Evolutionary conservation across 2,797 vertebrate genomes (phyloP).

Genomic region (Bovichtus diacanthus): DNA sequence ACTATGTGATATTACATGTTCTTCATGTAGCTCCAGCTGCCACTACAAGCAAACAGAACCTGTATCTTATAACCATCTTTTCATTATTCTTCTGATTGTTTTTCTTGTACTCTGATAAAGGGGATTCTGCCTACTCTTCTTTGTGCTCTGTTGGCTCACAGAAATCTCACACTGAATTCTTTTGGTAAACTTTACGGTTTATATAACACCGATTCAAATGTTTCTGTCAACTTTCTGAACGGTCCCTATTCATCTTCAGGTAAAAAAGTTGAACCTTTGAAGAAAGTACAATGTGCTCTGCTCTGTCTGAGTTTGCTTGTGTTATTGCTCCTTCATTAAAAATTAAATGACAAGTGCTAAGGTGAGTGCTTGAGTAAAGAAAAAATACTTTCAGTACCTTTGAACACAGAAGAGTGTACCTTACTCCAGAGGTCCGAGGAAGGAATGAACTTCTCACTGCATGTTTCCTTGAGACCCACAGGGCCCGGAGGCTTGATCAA

Average conservation of each 20-base stretch:
- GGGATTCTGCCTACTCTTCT: background rate
- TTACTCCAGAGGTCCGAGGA: conserved; percentile 6
- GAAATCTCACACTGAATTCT: background rate
- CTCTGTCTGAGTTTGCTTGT: background rate
- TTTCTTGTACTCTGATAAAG: background rate
- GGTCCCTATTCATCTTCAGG: background rate
- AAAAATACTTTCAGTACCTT: background rate
- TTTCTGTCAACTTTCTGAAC: background rate
- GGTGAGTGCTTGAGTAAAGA: conserved; percentile 8
- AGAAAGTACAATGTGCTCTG: background rate
- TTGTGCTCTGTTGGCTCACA: background rate
- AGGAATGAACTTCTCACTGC: conserved; percentile 39
- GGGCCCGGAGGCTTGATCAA: conserved; percentile 54
- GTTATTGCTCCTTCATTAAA: too few relatives aligned
- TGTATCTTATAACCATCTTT: background rate
- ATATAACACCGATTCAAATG: background rate
- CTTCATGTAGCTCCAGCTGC: background rate
- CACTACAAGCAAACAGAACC: background rate
- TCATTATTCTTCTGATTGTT: background rate
- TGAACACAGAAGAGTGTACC: background rate
- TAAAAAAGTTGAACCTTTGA: background rate
- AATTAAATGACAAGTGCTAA: background rate
- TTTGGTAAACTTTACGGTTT: background rate
- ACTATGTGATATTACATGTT: background rate
- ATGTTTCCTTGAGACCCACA: conserved; percentile 37